Conservation (phyloP, 1,140 invertebrate species). For the Halictus rubicundus region DNA sequence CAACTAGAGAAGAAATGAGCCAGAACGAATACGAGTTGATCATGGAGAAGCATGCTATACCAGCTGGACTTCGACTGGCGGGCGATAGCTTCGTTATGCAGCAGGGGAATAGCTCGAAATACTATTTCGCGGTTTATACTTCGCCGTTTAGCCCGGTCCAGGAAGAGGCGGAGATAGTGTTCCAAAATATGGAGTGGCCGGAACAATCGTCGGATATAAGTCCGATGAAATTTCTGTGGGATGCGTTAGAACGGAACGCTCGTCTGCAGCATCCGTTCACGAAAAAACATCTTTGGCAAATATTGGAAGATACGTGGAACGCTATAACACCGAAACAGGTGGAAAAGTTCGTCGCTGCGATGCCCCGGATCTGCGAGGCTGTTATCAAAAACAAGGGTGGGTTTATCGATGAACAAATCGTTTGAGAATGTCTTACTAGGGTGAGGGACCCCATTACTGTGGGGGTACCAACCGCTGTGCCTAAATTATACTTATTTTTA, state of each 20-base stretch:
- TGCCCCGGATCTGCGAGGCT: neutral
- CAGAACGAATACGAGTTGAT: neutral
- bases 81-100: neutral
- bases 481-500: too few species aligned
- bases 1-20: neutral
- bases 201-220: neutral
- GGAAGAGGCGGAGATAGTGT: neutral
- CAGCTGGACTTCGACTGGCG: neutral
- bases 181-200: neutral
- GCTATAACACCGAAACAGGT: neutral
- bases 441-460: too few species aligned
- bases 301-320: neutral
- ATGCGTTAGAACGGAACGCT: neutral
- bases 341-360: neutral
- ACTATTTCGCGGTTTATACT: neutral
- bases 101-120: neutral
- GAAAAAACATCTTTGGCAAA: slow-evolving; percentile 4
- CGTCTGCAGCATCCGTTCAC: neutral
- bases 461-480: too few species aligned
- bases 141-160: neutral
- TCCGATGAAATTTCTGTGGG: neutral
- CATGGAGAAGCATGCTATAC: neutral
- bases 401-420: neutral
- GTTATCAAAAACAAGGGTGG: neutral
- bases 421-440: neutral